Evolutionary conservation across 2,797 vertebrate genomes (phyloP), one percentile per base, ranked within the genome.

Genomic region (Sternotherus odoratus): DNA sequence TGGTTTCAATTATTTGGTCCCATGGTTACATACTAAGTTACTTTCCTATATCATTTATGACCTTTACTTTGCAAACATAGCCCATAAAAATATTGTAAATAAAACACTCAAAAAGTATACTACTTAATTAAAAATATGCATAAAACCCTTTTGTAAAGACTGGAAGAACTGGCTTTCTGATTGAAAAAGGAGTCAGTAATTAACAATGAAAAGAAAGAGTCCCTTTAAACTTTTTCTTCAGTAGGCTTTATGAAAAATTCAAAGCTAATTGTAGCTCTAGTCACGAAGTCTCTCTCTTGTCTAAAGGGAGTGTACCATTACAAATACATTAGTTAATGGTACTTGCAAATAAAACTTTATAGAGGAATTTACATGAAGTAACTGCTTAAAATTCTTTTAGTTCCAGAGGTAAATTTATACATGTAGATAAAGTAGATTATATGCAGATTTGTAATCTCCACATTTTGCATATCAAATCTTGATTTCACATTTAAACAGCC

Each of bases 171-270:
- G 84, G 79, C 78, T 89, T 94, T 87, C 84, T 79, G 23, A n/a
- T 39, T 46, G 12, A 4, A 50, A 16, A 75, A 39, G 16, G 90
- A 79, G 83, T 77, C 13, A 0, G 82, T 92, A 95, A 96, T 92
- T 95, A 96, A 95, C 85, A 91, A 83, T 80, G 91, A 93, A 94
- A 96, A 94, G 94, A 95, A 95, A 94, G 92, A 92, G 89, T 82
- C 81, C 92, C 94, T 95, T 95, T 85, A 96, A 96, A 95, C 74
- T 83, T 85, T 79, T 86, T 92, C 94, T 84, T 92, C 80, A 46
- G 48, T 86, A 94, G 82, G 93, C 79, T 90, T 94, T 91, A 92
- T 93, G 89, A 91, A 95, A 95, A 94, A 94, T 92, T 93, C 89
- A 87, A 89, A 93, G 91, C 84, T 96, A 94, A 91, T 93, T 92